Conservation (phyloP, 2,113 vertebrate species). For the Phocoena phocoena region DNA sequence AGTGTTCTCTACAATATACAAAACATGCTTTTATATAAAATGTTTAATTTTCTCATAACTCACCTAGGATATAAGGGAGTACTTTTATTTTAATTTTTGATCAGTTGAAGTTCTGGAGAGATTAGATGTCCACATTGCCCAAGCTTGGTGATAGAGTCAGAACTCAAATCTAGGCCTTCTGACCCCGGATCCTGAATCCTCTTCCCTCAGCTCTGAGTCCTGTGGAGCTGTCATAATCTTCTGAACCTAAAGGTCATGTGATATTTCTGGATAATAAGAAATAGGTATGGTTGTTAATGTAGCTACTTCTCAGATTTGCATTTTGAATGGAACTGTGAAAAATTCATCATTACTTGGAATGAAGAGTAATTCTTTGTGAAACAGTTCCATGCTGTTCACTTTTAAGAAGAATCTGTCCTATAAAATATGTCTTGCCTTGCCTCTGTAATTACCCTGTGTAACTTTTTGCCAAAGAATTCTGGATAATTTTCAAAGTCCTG, state of each 20-base stretch:
- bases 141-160: not conserved
- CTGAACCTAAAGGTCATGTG: not conserved
- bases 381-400: not conserved
- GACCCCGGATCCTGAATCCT: not conserved
- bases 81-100: not conserved
- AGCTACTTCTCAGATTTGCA: not conserved
- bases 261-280: conserved; percentile 9
- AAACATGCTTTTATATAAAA: not conserved
- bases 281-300: not conserved
- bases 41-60: not conserved
- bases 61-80: not conserved
- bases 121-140: not conserved
- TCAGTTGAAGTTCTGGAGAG: not conserved
- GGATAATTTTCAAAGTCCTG: conserved; percentile 8
- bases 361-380: conserved; percentile 21
- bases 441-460: not conserved
- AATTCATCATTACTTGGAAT: not conserved
- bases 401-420: not conserved
- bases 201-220: not conserved
- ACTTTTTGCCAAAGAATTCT: not conserved
- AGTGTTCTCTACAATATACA: not conserved
- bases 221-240: not conserved
- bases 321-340: conserved; percentile 41
- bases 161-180: not conserved
- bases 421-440: not conserved